Evolutionary conservation across 2,797 vertebrate species (phyloP).

Genomic region (Malacoraja senta): DNA sequence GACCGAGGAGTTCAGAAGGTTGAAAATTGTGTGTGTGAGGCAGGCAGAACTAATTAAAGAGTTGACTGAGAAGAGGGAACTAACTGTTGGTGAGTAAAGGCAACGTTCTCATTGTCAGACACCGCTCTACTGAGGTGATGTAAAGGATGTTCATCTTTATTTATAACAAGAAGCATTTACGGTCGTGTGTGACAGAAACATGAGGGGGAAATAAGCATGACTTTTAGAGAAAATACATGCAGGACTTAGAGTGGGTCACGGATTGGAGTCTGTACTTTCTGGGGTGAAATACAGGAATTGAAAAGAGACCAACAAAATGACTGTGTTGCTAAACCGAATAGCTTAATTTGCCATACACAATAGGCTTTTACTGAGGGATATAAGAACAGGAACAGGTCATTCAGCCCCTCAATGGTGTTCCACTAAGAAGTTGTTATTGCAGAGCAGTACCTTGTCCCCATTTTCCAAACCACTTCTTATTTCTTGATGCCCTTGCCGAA

Average conservation of each 20-base stretch:
- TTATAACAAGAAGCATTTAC: not conserved
- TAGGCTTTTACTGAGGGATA: not conserved
- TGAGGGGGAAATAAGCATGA: not conserved
- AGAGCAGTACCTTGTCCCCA: not conserved
- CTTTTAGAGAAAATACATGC: not conserved
- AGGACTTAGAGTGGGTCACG: not conserved
- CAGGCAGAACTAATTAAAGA: constrained; percentile 67
- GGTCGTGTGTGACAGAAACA: not conserved
- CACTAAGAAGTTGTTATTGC: not conserved
- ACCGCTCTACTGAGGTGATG: not conserved
- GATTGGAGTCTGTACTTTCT: not conserved
- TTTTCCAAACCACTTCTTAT: not conserved
- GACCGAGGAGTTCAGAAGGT: constrained; percentile 60
- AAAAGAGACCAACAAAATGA: not conserved
- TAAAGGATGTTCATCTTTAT: not conserved
- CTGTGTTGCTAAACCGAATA: not conserved
- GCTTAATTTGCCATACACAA: not conserved
- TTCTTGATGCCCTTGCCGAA: not conserved
- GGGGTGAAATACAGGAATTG: not conserved
- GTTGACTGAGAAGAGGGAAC: constrained; percentile 54
- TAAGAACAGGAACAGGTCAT: not conserved
- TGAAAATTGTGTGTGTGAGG: constrained; percentile 64
- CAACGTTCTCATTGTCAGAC: not conserved
- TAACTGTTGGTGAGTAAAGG: constrained; percentile 52
- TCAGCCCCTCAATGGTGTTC: not conserved